Base-by-base conservation (phyloP, 2,888 invertebrate genomes). In the Folsomia manolachei region DNA sequence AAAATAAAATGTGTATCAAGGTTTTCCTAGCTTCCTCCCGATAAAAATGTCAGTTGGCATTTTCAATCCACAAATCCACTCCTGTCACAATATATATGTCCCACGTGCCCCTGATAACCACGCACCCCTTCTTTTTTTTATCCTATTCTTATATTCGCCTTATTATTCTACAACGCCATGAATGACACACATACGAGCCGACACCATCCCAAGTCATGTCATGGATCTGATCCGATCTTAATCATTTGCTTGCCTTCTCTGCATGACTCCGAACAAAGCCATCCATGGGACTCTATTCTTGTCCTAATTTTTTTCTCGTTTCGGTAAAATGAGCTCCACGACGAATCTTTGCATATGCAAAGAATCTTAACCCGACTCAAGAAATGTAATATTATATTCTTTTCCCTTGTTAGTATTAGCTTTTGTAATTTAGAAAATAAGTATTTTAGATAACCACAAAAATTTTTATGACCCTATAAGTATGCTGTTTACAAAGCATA, bases 1-100 rank as follows among this genome's bases (percentile, higher is more conserved):
- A 19, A 19, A 19, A 56, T 56, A 76, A 76, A 78, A 78, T 73
- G 73, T 77, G 73, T 80, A 77, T 78, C 79, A 77, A 75, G 79
- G 75, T 76, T 78, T 75, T 71, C 71, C 73, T 71, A 64, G 9
- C 25, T 24, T 23, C 62, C 62, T 60, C 23, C 60, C 60, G 23
- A 60, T 60, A 39, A 39, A 39, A 39, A n/a, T 60, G 19, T 60
- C 64, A 25, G 51, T 39, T 66, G 65, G 65, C 24, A 52, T 51
- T 66, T 64, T 21, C 18, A 56, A 14, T 7, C 19, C 21, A 56
- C n/a, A n/a, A n/a, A n/a, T n/a, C n/a, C n/a, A n/a, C n/a, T 18
- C 56, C 56, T 18, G 21, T 56, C 56, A 56, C 21, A 56, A 56
- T 19, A 56, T 19, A 21, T n/a, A 56, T 19, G 19, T 19, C 19